phyloP scores from a whole-genome alignment of 37 sponge, comb jelly and placozoan genomes.

The Eunapius fragilis region DNA sequence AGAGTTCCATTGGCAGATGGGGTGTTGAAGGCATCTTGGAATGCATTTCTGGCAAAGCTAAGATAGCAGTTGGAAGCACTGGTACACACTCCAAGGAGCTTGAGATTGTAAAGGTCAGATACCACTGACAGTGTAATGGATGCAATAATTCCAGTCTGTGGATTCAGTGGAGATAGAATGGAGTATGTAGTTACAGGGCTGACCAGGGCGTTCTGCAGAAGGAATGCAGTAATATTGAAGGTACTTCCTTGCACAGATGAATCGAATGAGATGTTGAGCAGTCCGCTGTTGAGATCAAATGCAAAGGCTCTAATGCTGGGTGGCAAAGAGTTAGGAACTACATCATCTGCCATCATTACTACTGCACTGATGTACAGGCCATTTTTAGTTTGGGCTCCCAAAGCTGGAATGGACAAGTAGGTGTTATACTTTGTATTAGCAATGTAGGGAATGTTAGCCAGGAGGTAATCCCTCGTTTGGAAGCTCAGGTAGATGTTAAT shows the following conservation, averaged over 20 bases:
- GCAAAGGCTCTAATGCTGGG: conserved; percentile 63
- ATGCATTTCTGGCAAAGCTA: conserved; percentile 50
- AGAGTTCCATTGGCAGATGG: conserved; percentile 32
- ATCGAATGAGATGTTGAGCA: conserved; percentile 70
- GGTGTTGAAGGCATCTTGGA: conserved; percentile 62
- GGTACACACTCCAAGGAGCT: conserved; percentile 61
- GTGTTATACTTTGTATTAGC: conserved; percentile 62
- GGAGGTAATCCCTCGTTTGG: conserved; percentile 11
- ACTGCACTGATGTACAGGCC: conserved; percentile 37
- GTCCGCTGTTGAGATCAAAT: conserved; percentile 78
- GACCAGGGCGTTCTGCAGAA: conserved; percentile 26
- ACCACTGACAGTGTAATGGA: conserved; percentile 29
- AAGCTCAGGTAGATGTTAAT: conserved; percentile 62
- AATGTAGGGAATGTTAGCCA: conserved; percentile 8
- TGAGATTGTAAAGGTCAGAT: conserved; percentile 77
- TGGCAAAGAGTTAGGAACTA: conserved; percentile 58
- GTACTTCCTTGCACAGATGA: conserved; percentile 59
- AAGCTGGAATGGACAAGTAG: conserved; percentile 50
- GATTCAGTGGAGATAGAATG: conserved; percentile 41
- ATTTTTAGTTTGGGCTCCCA: conserved; percentile 65
- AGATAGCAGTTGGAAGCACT: conserved; percentile 57
- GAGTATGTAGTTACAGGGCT: conserved; percentile 42
- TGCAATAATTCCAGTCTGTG: conserved; percentile 28
- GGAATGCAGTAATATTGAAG: conserved; percentile 46
- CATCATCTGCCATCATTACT: conserved; percentile 40